Evolutionary conservation across 2,113 vertebrate genomes (phyloP).

Genomic region (Saguinus imperator): DNA sequence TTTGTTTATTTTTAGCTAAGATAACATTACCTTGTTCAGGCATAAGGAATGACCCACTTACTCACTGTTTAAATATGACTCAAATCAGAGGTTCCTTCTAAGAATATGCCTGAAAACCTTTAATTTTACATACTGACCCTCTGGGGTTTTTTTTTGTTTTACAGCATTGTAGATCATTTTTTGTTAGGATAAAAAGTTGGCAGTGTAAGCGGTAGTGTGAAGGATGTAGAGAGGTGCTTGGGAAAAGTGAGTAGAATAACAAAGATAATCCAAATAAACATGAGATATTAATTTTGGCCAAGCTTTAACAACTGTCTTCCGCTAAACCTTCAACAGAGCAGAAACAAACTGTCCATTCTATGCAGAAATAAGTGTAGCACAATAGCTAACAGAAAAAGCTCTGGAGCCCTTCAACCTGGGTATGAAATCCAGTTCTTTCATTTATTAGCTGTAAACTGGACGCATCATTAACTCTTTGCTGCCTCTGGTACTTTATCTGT

Average conservation of each 20-base stretch:
- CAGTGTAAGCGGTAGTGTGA: background rate
- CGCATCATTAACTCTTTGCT: background rate
- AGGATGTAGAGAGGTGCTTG: background rate
- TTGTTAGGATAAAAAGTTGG: background rate
- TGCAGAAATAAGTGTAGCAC: background rate
- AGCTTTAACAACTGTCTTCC: background rate
- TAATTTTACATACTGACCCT: background rate
- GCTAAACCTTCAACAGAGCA: background rate
- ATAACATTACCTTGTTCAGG: background rate
- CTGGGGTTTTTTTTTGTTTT: background rate
- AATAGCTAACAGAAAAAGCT: background rate
- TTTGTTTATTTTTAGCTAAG: slow-evolving; percentile 12
- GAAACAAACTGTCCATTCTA: background rate
- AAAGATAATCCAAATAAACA: background rate
- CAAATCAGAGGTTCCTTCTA: background rate
- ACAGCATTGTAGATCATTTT: background rate
- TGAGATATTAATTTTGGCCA: background rate
- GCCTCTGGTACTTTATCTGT: background rate
- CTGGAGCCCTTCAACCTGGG: background rate
- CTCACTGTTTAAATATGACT: background rate
- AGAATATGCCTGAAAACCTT: background rate
- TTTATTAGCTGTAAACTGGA: background rate
- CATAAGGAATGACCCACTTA: background rate
- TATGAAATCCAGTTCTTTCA: background rate
- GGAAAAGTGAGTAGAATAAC: background rate